phyloP scores from a whole-genome alignment of 2,888 invertebrate genomes.

The Cryptus viduatorius region DNA sequence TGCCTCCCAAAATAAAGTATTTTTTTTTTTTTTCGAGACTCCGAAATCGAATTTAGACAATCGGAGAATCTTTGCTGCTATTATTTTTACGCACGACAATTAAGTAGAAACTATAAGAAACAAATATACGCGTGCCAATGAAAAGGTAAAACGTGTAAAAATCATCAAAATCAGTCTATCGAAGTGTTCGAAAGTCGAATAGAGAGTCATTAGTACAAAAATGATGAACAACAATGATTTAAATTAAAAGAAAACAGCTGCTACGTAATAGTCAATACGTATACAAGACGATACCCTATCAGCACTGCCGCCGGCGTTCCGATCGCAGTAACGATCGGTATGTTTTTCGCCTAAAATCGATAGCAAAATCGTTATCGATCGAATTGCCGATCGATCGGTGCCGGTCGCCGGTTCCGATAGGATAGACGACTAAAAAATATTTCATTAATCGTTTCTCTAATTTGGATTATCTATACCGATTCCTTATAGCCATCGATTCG shows the following conservation, averaged over 20 bases:
- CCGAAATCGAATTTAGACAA: too few relatives aligned
- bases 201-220: constrained; percentile 39
- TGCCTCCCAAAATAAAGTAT: too few relatives aligned
- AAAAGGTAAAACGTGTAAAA: constrained; percentile 25
- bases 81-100: constrained; percentile 8
- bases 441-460: constrained; percentile 14
- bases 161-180: constrained; percentile 59
- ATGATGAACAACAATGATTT: constrained; percentile 48
- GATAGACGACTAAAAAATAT: constrained; percentile 11
- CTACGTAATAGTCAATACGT: too few relatives aligned
- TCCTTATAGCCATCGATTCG: constrained; percentile 57
- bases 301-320: too few relatives aligned
- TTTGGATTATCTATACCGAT: not conserved
- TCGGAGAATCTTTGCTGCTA: not conserved
- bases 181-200: constrained; percentile 15
- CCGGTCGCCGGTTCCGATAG: not conserved
- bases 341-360: too few relatives aligned
- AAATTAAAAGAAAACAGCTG: not conserved
- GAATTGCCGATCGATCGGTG: too few relatives aligned
- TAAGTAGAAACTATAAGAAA: not conserved
- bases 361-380: too few relatives aligned
- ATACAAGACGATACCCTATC: too few relatives aligned
- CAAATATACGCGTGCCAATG: constrained; percentile 21
- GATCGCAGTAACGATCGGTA: too few relatives aligned
- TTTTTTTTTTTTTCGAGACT: too few relatives aligned